Evolutionary conservation across 2,888 invertebrate genomes (phyloP).

Genomic region (Cloeon dipterum): DNA sequence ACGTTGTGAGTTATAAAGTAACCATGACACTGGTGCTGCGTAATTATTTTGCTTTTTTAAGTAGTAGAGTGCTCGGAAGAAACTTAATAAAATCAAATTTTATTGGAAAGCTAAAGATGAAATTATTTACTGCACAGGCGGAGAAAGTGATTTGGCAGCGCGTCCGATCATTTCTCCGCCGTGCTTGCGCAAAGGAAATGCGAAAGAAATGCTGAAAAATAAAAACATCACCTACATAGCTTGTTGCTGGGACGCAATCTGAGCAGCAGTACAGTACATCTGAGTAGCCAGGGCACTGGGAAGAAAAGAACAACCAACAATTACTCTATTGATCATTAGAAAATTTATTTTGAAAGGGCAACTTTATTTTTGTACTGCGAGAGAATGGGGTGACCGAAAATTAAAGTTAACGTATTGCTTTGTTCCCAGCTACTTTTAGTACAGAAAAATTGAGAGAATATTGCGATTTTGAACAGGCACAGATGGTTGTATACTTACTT

Average conservation of each 20-base stretch:
- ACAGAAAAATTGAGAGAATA: too few species aligned
- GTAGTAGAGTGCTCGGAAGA: conserved; percentile 4
- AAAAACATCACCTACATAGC: conserved; percentile 60
- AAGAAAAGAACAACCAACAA: conserved; percentile 23
- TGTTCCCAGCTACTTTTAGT: too few species aligned
- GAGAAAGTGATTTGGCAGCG: conserved; percentile 3
- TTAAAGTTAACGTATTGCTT: background rate
- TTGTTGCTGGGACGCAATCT: conserved; percentile 81
- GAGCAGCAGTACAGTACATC: conserved; percentile 71
- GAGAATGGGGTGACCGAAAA: background rate
- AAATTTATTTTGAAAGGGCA: background rate
- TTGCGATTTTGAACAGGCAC: too few species aligned
- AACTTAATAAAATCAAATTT: background rate
- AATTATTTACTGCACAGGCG: conserved; percentile 1
- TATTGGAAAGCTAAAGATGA: background rate
- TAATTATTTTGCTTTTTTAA: conserved; percentile 3
- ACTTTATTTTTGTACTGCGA: background rate
- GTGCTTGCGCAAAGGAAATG: conserved; percentile 2
- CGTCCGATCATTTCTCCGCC: background rate
- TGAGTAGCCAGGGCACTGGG: conserved; percentile 92
- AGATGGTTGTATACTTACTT: too few species aligned
- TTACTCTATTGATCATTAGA: background rate
- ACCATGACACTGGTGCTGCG: too few species aligned
- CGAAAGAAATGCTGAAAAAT: conserved; percentile 5
- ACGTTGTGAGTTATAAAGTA: too few species aligned